Percentiles rank a stretch among this genome's conserved stretches.
These are phyloP conservation scores for Ptyas mucosa DNA, from an alignment of 2,113 vertebrate genomes.

Conservation along the genomic window DNA sequence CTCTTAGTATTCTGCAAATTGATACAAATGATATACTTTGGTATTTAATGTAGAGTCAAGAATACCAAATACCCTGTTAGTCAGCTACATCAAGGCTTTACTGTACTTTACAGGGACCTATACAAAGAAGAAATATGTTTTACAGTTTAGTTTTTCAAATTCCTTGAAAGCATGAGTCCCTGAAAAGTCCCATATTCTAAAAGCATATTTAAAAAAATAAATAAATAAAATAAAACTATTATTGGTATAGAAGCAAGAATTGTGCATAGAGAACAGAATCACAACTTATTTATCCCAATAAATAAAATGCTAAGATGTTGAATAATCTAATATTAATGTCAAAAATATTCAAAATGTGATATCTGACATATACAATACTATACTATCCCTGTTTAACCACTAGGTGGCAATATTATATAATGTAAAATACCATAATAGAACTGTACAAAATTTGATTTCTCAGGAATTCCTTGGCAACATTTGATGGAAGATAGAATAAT, in stretches of 20 bases:
- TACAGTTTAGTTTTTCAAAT: background rate
- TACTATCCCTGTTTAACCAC: constrained; percentile 24
- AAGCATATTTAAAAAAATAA: background rate
- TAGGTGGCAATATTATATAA: constrained; percentile 55
- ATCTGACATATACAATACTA: background rate
- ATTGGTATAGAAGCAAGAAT: background rate
- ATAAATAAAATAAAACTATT: background rate
- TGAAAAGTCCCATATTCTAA: background rate
- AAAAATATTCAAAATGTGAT: background rate
- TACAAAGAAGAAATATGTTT: background rate
- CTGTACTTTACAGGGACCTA: background rate
- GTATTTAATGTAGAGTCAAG: background rate
- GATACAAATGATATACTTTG: background rate
- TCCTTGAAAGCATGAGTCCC: background rate
- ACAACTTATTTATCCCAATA: background rate
- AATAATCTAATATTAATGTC: background rate
- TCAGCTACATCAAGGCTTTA: background rate
- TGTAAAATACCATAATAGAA: background rate
- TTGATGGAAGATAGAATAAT: background rate
- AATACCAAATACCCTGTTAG: background rate
- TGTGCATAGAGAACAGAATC: background rate
- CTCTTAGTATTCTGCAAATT: background rate
- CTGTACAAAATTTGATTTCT: background rate
- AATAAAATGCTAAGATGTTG: background rate
- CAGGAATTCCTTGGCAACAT: background rate